Evolutionary conservation across 2,113 vertebrate genomes (phyloP), one percentile per base, ranked within the genome.

Genomic region (Pan paniscus): DNA sequence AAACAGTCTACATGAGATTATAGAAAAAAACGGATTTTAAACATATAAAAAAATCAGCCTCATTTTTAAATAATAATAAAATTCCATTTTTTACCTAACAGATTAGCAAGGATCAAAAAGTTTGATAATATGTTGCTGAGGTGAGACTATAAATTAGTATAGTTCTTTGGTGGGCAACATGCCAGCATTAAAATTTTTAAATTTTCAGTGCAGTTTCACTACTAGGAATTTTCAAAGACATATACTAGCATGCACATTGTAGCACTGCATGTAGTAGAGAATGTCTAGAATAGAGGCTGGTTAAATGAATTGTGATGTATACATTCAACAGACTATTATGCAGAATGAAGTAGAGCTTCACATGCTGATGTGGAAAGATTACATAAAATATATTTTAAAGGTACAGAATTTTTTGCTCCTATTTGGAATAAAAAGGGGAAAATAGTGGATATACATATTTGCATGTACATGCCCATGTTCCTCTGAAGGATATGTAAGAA

Each of bases 11-110:
- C 35, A 40, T 91, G 23, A 79, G 27, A 78, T 82, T 70, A 76
- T 9, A 40, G n/a, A 7, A 59, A 79, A 87, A 83, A 72, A 38
- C 40, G 50, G 14, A 94, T 38, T 90, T 95, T 92, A 93, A 61
- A 93, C 20, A 80, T 8, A 72, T 8, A 11, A n/a, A 87, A 88
- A 10, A 72, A 23, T 50, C 30, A 35, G 22, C 20, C 17, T 83
- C n/a, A 91, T 93, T 57, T 90, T 96, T 67, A 88, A 91, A 48
- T 52, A 93, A 88, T 59, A 93, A 83, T 57, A 93, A 76, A 86
- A 87, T 70, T 85, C 30, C 38, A 90, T 80, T 93, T 93, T 83
- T 84, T 18, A 89, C 32, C 43, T 72, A 79, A 32, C 14, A 76
- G 32, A 73, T 73, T 72, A n/a, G 27, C 76, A 88, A 90, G 22